Evolutionary conservation across 2,113 vertebrate species (phyloP).

Genomic region (Piaya cayana): DNA sequence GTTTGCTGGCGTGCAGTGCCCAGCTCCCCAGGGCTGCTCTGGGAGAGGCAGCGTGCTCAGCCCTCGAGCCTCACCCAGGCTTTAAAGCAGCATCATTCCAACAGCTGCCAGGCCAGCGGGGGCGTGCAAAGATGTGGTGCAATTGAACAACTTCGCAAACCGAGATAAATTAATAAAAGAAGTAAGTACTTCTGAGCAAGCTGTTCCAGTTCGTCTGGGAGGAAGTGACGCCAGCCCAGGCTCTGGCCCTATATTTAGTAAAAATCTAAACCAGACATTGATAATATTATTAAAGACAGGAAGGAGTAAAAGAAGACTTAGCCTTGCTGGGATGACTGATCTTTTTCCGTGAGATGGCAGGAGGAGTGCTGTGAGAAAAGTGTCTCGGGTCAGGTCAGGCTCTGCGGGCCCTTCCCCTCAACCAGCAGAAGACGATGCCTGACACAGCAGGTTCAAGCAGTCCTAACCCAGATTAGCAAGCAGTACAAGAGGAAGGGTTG

Average conservation of each 20-base stretch:
- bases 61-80: neutral
- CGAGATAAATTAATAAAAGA: constrained; percentile 35
- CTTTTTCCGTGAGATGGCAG: neutral
- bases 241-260: constrained; percentile 65
- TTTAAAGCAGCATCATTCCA: neutral
- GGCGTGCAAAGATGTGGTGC: neutral
- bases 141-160: constrained; percentile 26
- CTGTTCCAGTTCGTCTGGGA: constrained; percentile 26
- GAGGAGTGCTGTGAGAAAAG: constrained; percentile 41
- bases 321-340: constrained; percentile 36
- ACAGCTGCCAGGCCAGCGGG: neutral
- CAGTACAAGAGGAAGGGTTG: neutral
- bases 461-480: constrained; percentile 51
- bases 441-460: constrained; percentile 49
- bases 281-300: constrained; percentile 70
- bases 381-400: constrained; percentile 34
- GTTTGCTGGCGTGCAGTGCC: accelerated
- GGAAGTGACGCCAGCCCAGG: constrained; percentile 29
- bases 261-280: constrained; percentile 71
- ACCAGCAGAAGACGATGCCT: neutral
- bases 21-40: neutral
- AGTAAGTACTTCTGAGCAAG: neutral
- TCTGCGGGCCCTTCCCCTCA: neutral
- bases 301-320: constrained; percentile 49
- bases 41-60: neutral